Conservation (phyloP, 2,113 vertebrate species). For the Calonectris borealis region DNA sequence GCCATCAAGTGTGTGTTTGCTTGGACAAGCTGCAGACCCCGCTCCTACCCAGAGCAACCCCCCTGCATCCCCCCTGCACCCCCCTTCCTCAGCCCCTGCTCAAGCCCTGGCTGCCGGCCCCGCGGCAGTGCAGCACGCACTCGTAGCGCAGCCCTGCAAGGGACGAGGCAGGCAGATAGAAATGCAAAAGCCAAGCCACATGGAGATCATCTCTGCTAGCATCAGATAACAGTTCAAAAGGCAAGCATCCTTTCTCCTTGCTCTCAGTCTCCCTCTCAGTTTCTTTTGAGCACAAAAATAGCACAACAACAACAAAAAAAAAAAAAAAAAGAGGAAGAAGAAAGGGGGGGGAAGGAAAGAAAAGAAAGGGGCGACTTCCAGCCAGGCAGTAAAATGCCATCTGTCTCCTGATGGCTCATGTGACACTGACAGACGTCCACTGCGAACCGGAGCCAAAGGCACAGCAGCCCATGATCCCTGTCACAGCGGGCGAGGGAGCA, state of each 20-base stretch:
- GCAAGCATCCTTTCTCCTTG: not conserved
- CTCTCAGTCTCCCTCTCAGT: not conserved
- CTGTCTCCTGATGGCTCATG: slow-evolving; percentile 40
- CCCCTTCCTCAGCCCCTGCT: not conserved
- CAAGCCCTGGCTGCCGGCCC: not conserved
- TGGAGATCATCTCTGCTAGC: not conserved
- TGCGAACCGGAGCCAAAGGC: not conserved
- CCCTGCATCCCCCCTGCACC: no score
- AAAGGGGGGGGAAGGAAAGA: not conserved
- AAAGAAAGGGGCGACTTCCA: slow-evolving; percentile 15
- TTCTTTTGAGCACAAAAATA: not conserved
- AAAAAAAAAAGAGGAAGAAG: not conserved
- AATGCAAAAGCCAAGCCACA: not conserved
- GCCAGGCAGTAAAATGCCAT: slow-evolving; percentile 70
- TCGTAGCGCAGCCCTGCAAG: not conserved
- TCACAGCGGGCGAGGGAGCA: not conserved
- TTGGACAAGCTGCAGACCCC: not conserved
- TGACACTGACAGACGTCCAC: slow-evolving; percentile 46
- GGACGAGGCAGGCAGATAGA: not conserved
- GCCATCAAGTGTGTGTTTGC: not conserved
- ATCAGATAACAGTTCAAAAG: not conserved
- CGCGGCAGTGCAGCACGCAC: accelerated
- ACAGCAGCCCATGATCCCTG: not conserved
- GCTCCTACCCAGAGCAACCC: not conserved
- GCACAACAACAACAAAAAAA: not conserved